Evolutionary conservation across 2,888 invertebrate genomes (phyloP), one percentile per base, ranked within the genome.

Genomic region (Aelia acuminata): DNA sequence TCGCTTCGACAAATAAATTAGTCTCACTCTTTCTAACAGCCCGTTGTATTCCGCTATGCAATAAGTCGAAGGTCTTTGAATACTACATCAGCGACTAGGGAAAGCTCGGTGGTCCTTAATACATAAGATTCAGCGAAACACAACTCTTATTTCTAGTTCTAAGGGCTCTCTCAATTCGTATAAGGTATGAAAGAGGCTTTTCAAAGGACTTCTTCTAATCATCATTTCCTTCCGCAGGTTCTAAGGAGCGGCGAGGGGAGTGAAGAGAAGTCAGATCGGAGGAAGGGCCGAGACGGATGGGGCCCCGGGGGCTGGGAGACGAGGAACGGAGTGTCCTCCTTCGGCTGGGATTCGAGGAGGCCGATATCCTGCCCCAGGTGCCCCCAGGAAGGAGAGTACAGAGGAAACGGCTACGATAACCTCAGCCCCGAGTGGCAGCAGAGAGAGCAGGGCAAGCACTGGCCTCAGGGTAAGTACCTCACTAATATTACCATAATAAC

Each of bases 391-490:
- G 90, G 90, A 2, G 90, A 90, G 18, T 91, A 91, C 88, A 88
- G 91, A 13, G 91, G 91, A 15, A 91, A 91, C 88, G 91, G 91
- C 22, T 91, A 91, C 88, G 91, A 91, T 84, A 91, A 91, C 88
- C 88, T 91, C 26, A 91, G 91, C 84, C 91, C 91, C 1, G 91
- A 91, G 88, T 91, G 91, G 91, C 88, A 90, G 20, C 88, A 89
- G 75, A 88, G 90, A n/a, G 88, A 90, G 70, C 75, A 87, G 39
- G 70, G 84, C 31, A 84, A 48, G 50, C 84, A 49, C 84, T 80
- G 80, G 80, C 43, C 43, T 0, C 80, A 80, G n/a, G 80, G 80
- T 80, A 13, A 80, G 80, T n/a, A 80, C n/a, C 1, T 10, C 15
- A 18, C 15, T 26, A 11, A 26, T 11, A 26, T 57, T 13, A 26